phyloP scores from a whole-genome alignment of 2,888 invertebrate species.

The Microctonus aethiopoides region DNA sequence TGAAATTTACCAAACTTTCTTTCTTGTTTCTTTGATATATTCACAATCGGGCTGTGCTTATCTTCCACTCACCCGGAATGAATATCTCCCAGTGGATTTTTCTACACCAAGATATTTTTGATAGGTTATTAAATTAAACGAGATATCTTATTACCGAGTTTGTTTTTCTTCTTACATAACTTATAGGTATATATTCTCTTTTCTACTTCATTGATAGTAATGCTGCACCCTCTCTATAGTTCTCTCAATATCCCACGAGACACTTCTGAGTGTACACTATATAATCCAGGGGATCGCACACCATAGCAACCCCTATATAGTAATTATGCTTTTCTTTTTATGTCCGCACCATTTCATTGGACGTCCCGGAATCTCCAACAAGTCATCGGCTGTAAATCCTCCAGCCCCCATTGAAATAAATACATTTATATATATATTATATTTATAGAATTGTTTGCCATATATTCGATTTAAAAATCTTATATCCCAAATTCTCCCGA shows the following conservation, averaged over 20 bases:
- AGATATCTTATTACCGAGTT: constrained; percentile 56
- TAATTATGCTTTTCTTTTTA: constrained; percentile 66
- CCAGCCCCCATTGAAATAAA: too few relatives aligned
- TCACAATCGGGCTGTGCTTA: constrained; percentile 30
- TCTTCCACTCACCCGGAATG: constrained; percentile 15
- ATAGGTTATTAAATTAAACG: constrained; percentile 66
- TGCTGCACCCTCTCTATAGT: constrained; percentile 28
- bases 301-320: constrained; percentile 63
- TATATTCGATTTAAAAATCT: too few relatives aligned
- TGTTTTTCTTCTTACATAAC: constrained; percentile 12
- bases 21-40: constrained; percentile 2
- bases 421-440: too few relatives aligned
- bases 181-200: constrained; percentile 24
- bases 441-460: background rate
- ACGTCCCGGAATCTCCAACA: constrained; percentile 55
- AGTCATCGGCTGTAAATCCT: constrained; percentile 49
- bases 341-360: constrained; percentile 64
- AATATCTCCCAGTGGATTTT: constrained; percentile 14
- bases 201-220: constrained; percentile 29
- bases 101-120: constrained; percentile 49
- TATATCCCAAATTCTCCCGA: too few relatives aligned
- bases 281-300: constrained; percentile 47
- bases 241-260: constrained; percentile 57
- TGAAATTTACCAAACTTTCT: constrained; percentile 7
- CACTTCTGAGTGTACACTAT: constrained; percentile 60